A percentile compares a stretch with the other conserved stretches of the same genome.
phyloP scores from a whole-genome alignment of 35 echinoderm and acorn worm species.

The Heliocidaris tuberculata region DNA sequence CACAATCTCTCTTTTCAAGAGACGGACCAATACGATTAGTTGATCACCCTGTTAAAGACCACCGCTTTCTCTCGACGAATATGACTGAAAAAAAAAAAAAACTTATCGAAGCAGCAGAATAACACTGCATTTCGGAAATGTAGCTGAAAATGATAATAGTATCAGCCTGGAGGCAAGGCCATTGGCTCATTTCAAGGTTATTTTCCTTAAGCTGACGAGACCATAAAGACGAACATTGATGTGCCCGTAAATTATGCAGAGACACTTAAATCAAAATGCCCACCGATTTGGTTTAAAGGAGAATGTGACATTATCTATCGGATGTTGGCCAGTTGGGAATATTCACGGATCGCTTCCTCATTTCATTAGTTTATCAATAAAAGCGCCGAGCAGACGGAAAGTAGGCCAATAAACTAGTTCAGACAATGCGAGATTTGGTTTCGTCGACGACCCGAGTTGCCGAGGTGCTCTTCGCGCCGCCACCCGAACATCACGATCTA shows the following conservation, averaged over 20 bases:
- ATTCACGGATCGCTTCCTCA: constrained; percentile 9
- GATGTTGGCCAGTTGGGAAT: background rate
- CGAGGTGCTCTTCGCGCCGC: background rate
- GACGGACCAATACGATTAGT: background rate
- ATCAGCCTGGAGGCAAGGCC: background rate
- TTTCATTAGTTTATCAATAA: constrained; percentile 19
- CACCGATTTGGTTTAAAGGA: background rate
- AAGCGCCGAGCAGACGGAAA: background rate
- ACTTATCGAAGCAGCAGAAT: background rate
- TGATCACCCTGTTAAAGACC: background rate
- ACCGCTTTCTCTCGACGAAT: background rate
- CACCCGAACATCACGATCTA: background rate
- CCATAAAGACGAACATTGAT: background rate
- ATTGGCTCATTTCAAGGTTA: background rate
- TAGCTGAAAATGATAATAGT: background rate
- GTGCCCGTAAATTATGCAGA: background rate
- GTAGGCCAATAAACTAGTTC: constrained; percentile 10
- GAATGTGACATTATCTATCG: background rate
- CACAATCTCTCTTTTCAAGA: background rate
- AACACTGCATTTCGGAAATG: background rate
- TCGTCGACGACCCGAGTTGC: background rate
- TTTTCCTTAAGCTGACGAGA: background rate
- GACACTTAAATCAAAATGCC: background rate
- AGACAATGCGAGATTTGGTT: constrained; percentile 10
- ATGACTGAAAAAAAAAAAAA: background rate